Conservation (phyloP, 2,113 vertebrate species). For the Arvicanthis niloticus region DNA sequence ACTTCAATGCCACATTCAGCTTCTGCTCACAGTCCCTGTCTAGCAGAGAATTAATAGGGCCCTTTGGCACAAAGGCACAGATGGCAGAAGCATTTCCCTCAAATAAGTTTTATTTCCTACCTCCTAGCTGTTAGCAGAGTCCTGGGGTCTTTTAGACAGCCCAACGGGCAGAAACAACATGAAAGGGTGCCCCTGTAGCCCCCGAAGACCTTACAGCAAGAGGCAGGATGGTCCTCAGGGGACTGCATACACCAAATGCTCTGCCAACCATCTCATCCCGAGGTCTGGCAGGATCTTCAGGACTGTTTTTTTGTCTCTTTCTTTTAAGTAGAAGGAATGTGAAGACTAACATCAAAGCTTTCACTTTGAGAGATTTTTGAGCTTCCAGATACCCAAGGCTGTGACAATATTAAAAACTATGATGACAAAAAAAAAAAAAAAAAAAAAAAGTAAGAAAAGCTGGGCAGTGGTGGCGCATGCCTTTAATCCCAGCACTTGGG, state of each 20-base stretch:
- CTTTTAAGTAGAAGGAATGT: conserved; percentile 17
- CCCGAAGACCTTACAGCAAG: neutral
- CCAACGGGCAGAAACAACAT: neutral
- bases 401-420: neutral
- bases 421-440: neutral
- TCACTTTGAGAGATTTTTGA: neutral
- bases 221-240: neutral
- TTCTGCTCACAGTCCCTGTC: neutral
- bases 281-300: neutral
- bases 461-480: too few species aligned
- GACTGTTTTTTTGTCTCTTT: neutral
- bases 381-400: neutral
- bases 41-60: neutral
- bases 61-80: neutral
- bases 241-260: neutral
- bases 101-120: neutral
- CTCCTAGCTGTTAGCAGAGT: neutral
- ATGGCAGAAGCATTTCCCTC: neutral
- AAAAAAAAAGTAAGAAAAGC: too few species aligned
- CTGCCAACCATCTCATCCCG: neutral
- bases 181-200: neutral
- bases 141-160: neutral
- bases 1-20: neutral
- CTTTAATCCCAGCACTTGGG: too few species aligned
- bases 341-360: conserved; percentile 32